Evolutionary conservation across 2,797 vertebrate species (phyloP), one percentile per base, ranked within the genome.

Genomic region (Cephalopachus bancanus): DNA sequence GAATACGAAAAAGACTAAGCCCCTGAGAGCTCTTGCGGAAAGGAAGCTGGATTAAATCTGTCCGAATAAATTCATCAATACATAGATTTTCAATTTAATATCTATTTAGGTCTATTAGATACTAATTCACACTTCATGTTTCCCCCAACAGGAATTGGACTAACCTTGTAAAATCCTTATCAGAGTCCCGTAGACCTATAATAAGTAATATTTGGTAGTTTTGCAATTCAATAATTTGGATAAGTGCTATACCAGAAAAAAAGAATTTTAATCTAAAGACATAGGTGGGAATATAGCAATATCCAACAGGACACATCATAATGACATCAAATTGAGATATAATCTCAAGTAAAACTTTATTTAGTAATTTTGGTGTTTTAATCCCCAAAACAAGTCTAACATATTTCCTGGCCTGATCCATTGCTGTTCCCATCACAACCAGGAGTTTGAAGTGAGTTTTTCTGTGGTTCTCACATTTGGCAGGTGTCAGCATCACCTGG

Each of bases 1-100:
- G 26, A 51, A 37, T 65, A 62, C 19, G 15, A 92, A 20, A 86
- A 94, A 93, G 6, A 0, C 81, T 67, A 79, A 91, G 17, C 22
- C 28, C 5, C 17, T 83, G 37, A 53, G 59, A 96, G 95, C 60
- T 94, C 55, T 75, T 92, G 3, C 24, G 81, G n/a, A 26, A 94
- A 83, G 10, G 14, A 93, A 88, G 53, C 44, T 37, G 15, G 19
- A 30, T 95, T 91, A 83, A 93, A 88, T 91, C 72, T 83, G 15
- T 28, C 9, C 2, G 49, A 72, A 75, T 15, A 76, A 69, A 16
- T 60, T 89, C 89, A 57, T 53, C 5, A 53, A 37, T 33, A 79
- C 7, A 11, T 44, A 16, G 20, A 76, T 20, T 75, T 92, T 83
- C 75, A 67, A 79, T 49, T 67, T 55, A 93, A 30, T 86, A 80